phyloP scores from a whole-genome alignment of 35 echinoderm and acorn worm genomes.

The Diadema setosum region DNA sequence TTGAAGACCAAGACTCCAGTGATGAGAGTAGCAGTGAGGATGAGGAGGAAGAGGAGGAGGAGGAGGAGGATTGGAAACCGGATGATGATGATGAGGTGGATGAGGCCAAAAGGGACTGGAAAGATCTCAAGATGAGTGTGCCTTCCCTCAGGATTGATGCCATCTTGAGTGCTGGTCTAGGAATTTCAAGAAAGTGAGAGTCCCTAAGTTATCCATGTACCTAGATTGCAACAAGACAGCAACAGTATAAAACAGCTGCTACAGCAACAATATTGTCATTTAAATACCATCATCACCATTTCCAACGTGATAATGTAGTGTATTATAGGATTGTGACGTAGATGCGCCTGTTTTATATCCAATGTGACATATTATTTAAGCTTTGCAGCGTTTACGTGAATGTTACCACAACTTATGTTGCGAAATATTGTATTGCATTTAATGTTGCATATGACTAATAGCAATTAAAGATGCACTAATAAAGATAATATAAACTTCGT shows the following conservation, averaged over 20 bases:
- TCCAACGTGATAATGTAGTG: background rate
- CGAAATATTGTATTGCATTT: too few relatives aligned
- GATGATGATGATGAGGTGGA: conserved; percentile 34
- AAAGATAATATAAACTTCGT: too few relatives aligned
- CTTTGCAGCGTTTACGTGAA: too few relatives aligned
- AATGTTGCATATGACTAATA: too few relatives aligned
- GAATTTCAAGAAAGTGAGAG: conserved; percentile 74
- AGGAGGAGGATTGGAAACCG: conserved; percentile 9
- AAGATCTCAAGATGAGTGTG: conserved; percentile 41
- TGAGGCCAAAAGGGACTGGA: conserved; percentile 46
- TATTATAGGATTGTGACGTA: too few relatives aligned
- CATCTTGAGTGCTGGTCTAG: conserved; percentile 67
- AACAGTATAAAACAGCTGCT: background rate
- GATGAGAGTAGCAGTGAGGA: conserved; percentile 12
- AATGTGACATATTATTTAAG: too few relatives aligned
- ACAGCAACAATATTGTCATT: background rate
- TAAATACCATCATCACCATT: background rate
- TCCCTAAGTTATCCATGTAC: background rate
- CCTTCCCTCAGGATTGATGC: conserved; percentile 66
- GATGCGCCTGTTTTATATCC: too few relatives aligned
- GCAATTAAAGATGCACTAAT: too few relatives aligned
- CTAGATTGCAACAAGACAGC: too few relatives aligned
- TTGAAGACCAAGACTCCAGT: conserved; percentile 4
- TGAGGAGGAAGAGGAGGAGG: background rate
- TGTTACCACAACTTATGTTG: too few relatives aligned